Conservation (phyloP, 2,113 vertebrate species). For the Panthera leo region DNA sequence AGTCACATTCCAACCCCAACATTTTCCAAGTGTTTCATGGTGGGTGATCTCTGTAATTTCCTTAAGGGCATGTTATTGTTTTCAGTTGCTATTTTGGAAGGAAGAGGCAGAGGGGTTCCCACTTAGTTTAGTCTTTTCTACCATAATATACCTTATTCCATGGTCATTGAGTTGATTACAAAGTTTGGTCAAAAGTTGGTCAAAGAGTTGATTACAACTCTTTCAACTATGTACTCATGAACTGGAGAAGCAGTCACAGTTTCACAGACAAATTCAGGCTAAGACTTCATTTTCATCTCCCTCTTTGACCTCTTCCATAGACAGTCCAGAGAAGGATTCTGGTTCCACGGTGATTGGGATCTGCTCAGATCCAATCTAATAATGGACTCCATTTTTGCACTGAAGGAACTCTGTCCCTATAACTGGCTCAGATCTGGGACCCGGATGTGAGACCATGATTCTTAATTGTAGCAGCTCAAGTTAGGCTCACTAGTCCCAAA, state of each 20-base stretch:
- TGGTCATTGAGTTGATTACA: no score
- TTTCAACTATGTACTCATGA: not conserved
- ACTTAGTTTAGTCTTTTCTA: not conserved
- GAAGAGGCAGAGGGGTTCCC: not conserved
- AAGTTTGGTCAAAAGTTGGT: no score
- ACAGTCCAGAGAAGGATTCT: not conserved
- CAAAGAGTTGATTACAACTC: not conserved
- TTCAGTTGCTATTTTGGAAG: not conserved
- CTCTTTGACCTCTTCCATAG: not conserved
- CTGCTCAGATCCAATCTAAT: not conserved
- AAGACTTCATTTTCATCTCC: not conserved
- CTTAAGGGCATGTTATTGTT: not conserved
- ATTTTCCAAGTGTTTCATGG: not conserved
- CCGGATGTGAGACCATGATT: not conserved
- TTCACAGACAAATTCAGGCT: not conserved
- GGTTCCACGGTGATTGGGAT: not conserved
- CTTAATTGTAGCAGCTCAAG: not conserved
- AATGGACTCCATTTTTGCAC: not conserved
- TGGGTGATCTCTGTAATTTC: not conserved
- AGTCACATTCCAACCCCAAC: rapidly evolving
- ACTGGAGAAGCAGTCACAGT: not conserved
- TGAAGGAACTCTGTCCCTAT: not conserved
- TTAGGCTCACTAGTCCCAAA: not conserved
- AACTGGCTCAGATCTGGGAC: not conserved
- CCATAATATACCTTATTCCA: not conserved